Evolutionary conservation across 2,113 vertebrate species (phyloP), one percentile per base, ranked within the genome.

Genomic region (Erythrocercus mccallii): DNA sequence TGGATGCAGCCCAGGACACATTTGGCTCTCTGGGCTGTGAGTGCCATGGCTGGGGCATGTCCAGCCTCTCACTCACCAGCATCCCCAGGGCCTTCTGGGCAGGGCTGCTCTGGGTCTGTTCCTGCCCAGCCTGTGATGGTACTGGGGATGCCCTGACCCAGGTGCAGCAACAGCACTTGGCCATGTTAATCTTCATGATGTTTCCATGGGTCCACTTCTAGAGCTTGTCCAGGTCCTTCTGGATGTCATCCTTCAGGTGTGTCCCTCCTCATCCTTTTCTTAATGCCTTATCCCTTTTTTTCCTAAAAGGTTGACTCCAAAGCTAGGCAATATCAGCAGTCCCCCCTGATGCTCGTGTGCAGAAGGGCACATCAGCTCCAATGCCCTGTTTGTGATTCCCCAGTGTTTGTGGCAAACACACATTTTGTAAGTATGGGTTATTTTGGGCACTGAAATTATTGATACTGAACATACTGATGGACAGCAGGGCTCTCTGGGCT

Each of bases 81-180:
- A 79, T 16, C 45, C 37, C 20, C 85, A 40, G 11, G 47, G 4
- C 65, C 74, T 71, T 10, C 42, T 42, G 50, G 58, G 11, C 50
- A 80, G 66, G 56, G 57, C 57, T 72, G 57, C 50, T 42, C 76
- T 33, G 11, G 7, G 1, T 22, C 50, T 73, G 27, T 3, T n/a
- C 44, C 8, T 60, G 12, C 44, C 51, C 86, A 81, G 68, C 58
- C 69, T 45, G 37, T 2, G 31, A n/a, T 66, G 60, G 0, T 12
- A 14, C 20, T 1, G 0, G 58, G 42, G 18, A 1, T 51, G 33
- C 0, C 5, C 51, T 0, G 0, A 9, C 1, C 25, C 38, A 30
- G 19, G 5, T n/a, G 44, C 23, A 73, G 37, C 12, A 24, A 2
- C 33, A n/a, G 28, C 23, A 38, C 16, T 31, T 40, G 30, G 11